phyloP scores from a whole-genome alignment of 2,113 vertebrate species.

The Columba janthina region DNA sequence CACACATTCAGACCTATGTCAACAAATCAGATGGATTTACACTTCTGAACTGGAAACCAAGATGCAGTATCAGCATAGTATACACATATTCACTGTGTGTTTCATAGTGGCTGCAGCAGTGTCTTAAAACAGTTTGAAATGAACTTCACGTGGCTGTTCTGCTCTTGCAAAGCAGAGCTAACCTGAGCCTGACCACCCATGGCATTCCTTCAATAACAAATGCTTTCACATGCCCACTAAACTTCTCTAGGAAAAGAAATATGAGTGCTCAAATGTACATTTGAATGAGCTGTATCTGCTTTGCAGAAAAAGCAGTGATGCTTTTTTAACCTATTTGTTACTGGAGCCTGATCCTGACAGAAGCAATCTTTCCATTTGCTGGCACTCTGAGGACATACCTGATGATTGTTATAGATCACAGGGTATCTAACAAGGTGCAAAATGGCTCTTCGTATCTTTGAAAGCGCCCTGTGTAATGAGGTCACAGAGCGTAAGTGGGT shows the following conservation, averaged over 20 bases:
- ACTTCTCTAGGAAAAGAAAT: neutral
- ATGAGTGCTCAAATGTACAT: neutral
- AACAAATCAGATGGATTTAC: neutral
- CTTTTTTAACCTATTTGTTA: neutral
- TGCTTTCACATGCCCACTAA: neutral
- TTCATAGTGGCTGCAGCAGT: neutral
- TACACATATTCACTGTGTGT: neutral
- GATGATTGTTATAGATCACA: neutral
- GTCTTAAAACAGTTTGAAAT: neutral
- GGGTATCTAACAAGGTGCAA: neutral
- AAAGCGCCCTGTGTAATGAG: neutral
- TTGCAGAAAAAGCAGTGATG: neutral
- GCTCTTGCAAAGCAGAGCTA: neutral
- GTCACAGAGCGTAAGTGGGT: neutral
- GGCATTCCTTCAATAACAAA: neutral
- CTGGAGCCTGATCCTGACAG: neutral
- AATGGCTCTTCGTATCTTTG: neutral
- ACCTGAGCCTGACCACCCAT: neutral
- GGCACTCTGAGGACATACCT: neutral
- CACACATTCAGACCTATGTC: neutral
- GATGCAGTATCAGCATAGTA: neutral
- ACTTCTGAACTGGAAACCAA: conserved; percentile 18
- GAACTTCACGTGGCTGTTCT: neutral
- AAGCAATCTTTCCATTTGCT: neutral
- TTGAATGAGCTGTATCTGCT: neutral